Evolutionary conservation across 2,797 vertebrate genomes (phyloP), one percentile per base, ranked within the genome.

Genomic region (Hemibagrus guttatus): DNA sequence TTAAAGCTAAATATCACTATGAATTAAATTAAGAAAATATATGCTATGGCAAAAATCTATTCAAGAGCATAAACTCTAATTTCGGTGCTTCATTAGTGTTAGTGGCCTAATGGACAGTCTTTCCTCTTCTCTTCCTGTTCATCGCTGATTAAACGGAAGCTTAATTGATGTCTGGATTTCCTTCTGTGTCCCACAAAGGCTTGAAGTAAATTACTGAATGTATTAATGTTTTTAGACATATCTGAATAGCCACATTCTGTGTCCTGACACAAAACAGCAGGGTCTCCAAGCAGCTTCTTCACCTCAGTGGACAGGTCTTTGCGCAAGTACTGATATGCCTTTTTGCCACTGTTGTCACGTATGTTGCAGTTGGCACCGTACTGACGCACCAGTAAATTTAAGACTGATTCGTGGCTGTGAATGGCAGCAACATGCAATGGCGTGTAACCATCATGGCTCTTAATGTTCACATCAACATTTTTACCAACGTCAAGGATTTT

Each of bases 341-440:
- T 98, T 89, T 95, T 97, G 21, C 98, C 98, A 2, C 96, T 95
- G 87, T 99, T 95, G 89, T 99, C 98, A 4, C 98, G 94, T 59
- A 96, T 88, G 23, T 95, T 92, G 0, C 94, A 94, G 59, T 92
- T 95, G 74, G 98, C 98, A 0, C 95, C 94, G 23, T 97, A 96
- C 13, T 92, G 90, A 66, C 89, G 93, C 87, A 98, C 96, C 4
- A 99, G 94, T 89, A 95, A 81, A 59, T 84, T 89, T 6, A 97
- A 95, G 2, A 96, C 91, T 2, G 96, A 92, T 26, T 95, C 91
- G 59, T 90, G 97, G 78, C 96, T 93, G 4, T 99, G 97, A 14
- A 99, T 97, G 31, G 97, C 97, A 0, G 98, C 98, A 8, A 99
- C 93, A 93, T 99, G 98, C 63, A 99, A 91, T 0, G 98, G 96